Evolutionary conservation across 2,888 invertebrate species (phyloP).

Genomic region (Invenusta paracnida): DNA sequence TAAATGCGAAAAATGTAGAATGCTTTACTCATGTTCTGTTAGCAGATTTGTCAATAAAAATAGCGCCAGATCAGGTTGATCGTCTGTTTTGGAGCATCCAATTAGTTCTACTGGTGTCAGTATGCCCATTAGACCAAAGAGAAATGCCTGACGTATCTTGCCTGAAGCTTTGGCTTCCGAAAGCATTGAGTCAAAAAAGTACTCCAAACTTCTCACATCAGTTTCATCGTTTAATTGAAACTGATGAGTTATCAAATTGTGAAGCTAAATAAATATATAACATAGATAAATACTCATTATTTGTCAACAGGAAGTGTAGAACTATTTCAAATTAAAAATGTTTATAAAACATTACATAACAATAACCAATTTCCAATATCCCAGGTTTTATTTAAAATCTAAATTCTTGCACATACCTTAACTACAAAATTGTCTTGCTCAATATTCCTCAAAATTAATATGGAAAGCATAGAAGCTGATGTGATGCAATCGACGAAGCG

Average conservation of each 20-base stretch:
- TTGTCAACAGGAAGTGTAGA: too few relatives aligned
- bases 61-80: neutral
- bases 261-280: neutral
- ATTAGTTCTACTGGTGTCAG: neutral
- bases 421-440: neutral
- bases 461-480: neutral
- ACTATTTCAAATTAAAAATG: too few relatives aligned
- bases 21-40: neutral
- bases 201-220: too few relatives aligned
- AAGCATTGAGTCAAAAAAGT: too few relatives aligned
- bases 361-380: too few relatives aligned
- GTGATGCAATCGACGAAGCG: neutral
- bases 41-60: neutral
- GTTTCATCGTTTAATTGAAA: neutral
- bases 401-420: neutral
- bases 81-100: neutral
- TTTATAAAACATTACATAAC: too few relatives aligned
- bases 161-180: too few relatives aligned
- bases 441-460: neutral
- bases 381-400: neutral
- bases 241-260: neutral
- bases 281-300: too few relatives aligned
- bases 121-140: neutral
- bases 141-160: neutral
- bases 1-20: neutral